Conservation (phyloP, 2,113 vertebrate species). For the Chroicocephalus ridibundus region DNA sequence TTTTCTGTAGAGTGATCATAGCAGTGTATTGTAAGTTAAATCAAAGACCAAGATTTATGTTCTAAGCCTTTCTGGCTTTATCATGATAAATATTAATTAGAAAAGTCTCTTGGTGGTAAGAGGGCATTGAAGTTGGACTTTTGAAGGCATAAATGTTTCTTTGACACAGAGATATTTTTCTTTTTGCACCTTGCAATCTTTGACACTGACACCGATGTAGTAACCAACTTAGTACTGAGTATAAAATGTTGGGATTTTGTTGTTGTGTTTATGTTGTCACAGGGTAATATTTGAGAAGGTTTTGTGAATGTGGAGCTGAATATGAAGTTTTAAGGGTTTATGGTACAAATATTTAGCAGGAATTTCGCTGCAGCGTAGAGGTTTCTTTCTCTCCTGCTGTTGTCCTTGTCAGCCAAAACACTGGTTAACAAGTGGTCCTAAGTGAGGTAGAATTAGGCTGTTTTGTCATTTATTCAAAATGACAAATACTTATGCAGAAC, state of each 20-base stretch:
- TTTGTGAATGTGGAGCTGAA: neutral
- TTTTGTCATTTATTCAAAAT: neutral
- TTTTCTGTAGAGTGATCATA: slow-evolving; percentile 2
- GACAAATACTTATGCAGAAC: neutral
- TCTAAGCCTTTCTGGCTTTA: neutral
- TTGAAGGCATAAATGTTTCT: neutral
- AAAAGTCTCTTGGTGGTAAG: slow-evolving; percentile 10
- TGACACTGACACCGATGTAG: neutral
- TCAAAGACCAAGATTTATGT: slow-evolving; percentile 16
- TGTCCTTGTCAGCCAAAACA: neutral
- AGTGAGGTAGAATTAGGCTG: neutral
- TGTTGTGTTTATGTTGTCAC: neutral
- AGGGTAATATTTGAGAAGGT: neutral
- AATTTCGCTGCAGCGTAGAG: neutral
- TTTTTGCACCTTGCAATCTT: neutral
- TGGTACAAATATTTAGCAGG: neutral
- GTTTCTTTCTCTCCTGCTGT: neutral
- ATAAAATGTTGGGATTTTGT: neutral
- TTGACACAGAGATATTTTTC: neutral
- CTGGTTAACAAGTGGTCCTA: neutral
- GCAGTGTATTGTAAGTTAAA: slow-evolving; percentile 25
- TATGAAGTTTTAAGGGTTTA: neutral
- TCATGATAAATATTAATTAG: slow-evolving; percentile 37
- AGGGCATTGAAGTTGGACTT: neutral
- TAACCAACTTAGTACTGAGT: neutral